Percentiles rank a stretch among this genome's conserved stretches.
These are phyloP conservation scores for Epistrophe eligans DNA, from an alignment of 2,888 invertebrate genomes.

Conservation along the genomic window DNA sequence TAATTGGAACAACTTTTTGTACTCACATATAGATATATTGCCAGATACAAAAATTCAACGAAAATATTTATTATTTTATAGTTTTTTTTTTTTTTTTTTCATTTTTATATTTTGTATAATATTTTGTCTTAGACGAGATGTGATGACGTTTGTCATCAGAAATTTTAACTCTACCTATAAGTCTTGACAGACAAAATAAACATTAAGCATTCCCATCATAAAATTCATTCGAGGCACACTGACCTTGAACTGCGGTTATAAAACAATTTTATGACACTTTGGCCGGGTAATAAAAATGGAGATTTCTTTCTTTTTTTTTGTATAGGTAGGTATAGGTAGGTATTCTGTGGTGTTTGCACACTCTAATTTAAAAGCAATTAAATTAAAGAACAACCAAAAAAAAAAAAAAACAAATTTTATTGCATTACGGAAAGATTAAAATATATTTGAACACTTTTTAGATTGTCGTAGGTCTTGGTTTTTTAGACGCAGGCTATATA, in stretches of 20 bases:
- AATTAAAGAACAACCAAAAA: slow-evolving; percentile 56
- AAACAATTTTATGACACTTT: slow-evolving; percentile 73
- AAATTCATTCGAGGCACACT: slow-evolving; percentile 40
- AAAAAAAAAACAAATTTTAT: slow-evolving; percentile 52
- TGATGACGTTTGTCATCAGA: slow-evolving; percentile 26
- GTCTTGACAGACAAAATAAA: slow-evolving; percentile 41
- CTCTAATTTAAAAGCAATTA: slow-evolving; percentile 73
- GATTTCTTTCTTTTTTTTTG: slow-evolving; percentile 32
- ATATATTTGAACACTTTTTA: slow-evolving; percentile 40
- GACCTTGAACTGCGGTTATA: slow-evolving; percentile 72
- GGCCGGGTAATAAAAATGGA: slow-evolving; percentile 52
- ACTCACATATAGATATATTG: not conserved
- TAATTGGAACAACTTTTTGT: slow-evolving; percentile 35
- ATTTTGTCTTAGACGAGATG: not conserved
- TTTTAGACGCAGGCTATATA: not conserved
- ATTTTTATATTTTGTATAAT: not conserved
- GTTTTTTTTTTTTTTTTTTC: not conserved
- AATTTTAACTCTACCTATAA: slow-evolving; percentile 1
- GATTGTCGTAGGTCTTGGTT: slow-evolving; percentile 58
- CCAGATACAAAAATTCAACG: slow-evolving; percentile 17
- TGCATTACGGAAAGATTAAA: slow-evolving; percentile 48
- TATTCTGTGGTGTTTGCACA: slow-evolving; percentile 59
- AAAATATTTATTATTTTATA: slow-evolving; percentile 12
- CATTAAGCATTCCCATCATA: slow-evolving; percentile 34
- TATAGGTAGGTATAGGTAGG: not conserved